Base-by-base conservation (phyloP, 2,888 invertebrate genomes). In the Alentia gelatinosa region DNA sequence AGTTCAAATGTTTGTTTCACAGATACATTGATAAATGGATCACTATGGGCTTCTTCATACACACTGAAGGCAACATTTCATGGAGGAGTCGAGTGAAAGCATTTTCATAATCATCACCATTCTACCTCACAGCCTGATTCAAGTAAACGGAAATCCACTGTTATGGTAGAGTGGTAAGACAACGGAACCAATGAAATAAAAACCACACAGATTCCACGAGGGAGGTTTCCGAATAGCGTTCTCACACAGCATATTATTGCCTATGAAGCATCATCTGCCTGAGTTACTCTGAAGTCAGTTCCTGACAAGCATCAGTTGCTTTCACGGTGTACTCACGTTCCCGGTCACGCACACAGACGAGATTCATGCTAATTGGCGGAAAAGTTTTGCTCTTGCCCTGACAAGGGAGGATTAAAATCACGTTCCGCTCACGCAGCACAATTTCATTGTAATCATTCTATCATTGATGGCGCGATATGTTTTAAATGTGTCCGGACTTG, bases 301-400 rank as follows among this genome's bases (percentile, higher is more conserved):
- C 12, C 68, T 68, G 5, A 26, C 68, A 68, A 68, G 30, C 56
- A 56, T n/a, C 56, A 30, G 30, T 19, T 3, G 68, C 5, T 30
- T 68, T 26, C 26, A 68, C 68, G 12, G 3, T 30, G 30, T 68
- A 30, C 68, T 68, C 68, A 68, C 30, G 68, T 26, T 68, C 68
- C 15, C 68, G 30, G 30, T 68, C 68, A 68, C 68, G 4, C 68
- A 68, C 68, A 3, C 68, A 68, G 30, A 12, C 68, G 30, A 30
- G 30, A 68, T 30, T 68, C 68, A 68, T 30, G 3, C 68, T 68
- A 68, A 68, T 68, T 68, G 68, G 68, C 68, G 33, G 68, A 68
- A 68, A 68, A 68, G 68, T 68, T 68, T 68, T 68, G 68, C 68
- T 68, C 68, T 68, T 68, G 68, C 68, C 68, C 68, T 68, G 12